These are phyloP conservation scores for Coreoperca whiteheadi DNA, from an alignment of 2,113 vertebrate species.

Conservation along the genomic window DNA sequence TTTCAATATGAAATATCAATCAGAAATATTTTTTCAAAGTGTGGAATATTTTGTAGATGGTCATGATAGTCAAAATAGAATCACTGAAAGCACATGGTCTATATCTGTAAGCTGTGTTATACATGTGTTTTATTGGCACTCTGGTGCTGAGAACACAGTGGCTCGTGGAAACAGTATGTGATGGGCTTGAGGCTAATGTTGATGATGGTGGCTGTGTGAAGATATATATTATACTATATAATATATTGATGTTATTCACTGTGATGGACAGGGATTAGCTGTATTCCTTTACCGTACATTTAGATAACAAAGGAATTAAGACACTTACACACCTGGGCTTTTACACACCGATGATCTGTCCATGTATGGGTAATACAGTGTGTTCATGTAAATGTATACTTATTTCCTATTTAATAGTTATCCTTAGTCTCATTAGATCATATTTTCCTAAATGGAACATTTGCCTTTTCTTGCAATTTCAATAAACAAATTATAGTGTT, in stretches of 20 bases:
- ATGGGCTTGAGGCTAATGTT: constrained; percentile 8
- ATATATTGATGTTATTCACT: background rate
- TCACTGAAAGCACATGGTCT: background rate
- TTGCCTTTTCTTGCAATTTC: background rate
- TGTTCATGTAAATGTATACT: background rate
- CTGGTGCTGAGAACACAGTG: background rate
- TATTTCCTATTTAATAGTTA: background rate
- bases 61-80: background rate
- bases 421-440: background rate
- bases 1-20: background rate
- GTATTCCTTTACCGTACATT: background rate
- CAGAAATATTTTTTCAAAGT: background rate
- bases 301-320: background rate
- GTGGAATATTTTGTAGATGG: background rate
- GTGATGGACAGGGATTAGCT: background rate
- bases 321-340: background rate
- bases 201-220: constrained; percentile 1
- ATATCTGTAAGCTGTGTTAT: background rate
- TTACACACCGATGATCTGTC: background rate
- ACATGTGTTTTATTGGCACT: background rate
- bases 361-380: background rate
- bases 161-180: constrained; percentile 14
- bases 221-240: too few species aligned
- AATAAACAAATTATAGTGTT: background rate
- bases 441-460: background rate